Conservation (phyloP, 2,888 invertebrate species). For the Marronus borbonicus region DNA sequence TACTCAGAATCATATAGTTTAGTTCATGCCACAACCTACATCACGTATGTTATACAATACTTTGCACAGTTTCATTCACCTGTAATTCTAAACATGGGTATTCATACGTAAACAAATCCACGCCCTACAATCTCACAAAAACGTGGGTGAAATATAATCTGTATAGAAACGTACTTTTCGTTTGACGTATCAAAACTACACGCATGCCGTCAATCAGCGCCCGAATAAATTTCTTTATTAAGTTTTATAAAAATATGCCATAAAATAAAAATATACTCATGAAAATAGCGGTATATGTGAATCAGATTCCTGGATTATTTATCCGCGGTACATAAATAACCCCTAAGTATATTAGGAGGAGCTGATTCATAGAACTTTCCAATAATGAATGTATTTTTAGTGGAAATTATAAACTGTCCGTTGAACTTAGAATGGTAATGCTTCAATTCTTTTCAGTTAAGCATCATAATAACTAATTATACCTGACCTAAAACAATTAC, state of each 20-base stretch:
- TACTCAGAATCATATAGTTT: too few species aligned
- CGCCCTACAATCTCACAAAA: too few species aligned
- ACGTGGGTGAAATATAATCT: too few species aligned
- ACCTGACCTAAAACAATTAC: too few species aligned
- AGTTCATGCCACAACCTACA: too few species aligned
- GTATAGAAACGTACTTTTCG: background rate
- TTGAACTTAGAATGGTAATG: slow-evolving; percentile 11
- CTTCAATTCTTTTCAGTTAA: background rate
- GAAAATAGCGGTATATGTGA: slow-evolving; percentile 15
- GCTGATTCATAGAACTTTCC: slow-evolving; percentile 41
- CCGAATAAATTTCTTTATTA: background rate
- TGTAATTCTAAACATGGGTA: too few species aligned
- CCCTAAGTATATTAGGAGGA: slow-evolving; percentile 35
- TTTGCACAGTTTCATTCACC: too few species aligned
- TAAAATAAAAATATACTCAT: slow-evolving; percentile 3
- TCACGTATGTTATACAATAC: too few species aligned
- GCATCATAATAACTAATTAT: background rate
- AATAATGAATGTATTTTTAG: slow-evolving; percentile 43
- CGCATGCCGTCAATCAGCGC: background rate
- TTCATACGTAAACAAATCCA: too few species aligned
- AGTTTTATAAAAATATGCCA: slow-evolving; percentile 1
- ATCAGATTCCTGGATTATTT: slow-evolving; percentile 35
- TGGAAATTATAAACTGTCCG: slow-evolving; percentile 3
- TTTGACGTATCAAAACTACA: background rate
- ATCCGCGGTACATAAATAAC: slow-evolving; percentile 25